Conservation (phyloP, 1,140 invertebrate species). For the Drosophila neocordata region DNA sequence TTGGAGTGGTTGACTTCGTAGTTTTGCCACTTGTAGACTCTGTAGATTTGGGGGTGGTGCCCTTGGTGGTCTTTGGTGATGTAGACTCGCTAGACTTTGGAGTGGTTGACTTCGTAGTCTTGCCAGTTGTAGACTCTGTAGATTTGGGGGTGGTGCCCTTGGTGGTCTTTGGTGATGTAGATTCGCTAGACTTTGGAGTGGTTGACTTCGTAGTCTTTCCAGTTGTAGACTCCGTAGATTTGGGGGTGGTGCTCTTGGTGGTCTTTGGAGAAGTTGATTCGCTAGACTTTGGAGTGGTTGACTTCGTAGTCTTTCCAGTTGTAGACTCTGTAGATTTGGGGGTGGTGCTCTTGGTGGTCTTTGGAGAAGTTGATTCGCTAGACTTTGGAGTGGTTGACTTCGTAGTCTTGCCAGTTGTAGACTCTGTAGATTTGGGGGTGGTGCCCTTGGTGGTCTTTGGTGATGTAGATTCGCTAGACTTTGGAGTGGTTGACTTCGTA, state of each 20-base stretch:
- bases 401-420: not conserved
- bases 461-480: not conserved
- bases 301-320: not conserved
- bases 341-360: not conserved
- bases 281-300: not conserved
- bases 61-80: constrained; percentile 11
- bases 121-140: constrained; percentile 15
- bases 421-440: not conserved
- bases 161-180: not conserved
- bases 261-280: not conserved
- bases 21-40: not conserved
- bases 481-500: constrained; percentile 8
- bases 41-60: constrained; percentile 8
- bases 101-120: constrained; percentile 5
- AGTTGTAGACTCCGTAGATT: constrained; percentile 1
- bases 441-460: not conserved
- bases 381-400: not conserved
- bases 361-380: not conserved
- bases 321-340: not conserved
- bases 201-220: not conserved
- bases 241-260: not conserved
- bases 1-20: not conserved
- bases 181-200: not conserved
- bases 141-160: not conserved
- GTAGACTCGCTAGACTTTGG: constrained; percentile 4